phyloP scores from a whole-genome alignment of 2,888 invertebrate genomes.

The Selenia dentaria region DNA sequence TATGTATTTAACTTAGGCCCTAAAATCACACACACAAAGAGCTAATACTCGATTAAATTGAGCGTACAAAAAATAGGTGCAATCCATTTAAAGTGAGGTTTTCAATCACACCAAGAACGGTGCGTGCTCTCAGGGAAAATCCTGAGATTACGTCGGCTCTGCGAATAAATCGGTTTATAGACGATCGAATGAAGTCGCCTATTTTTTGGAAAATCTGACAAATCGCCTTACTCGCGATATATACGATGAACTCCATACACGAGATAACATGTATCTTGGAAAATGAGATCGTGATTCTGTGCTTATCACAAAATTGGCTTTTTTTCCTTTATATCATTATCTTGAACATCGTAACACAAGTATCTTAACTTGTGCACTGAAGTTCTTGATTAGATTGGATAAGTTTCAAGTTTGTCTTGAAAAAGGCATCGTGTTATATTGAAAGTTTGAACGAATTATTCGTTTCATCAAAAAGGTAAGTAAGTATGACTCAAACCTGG shows the following conservation, averaged over 20 bases:
- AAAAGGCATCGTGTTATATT: too few species aligned
- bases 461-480: too few species aligned
- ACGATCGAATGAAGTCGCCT: constrained; percentile 30
- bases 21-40: too few species aligned
- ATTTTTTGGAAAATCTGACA: constrained; percentile 33
- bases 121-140: constrained; percentile 42
- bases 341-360: background rate
- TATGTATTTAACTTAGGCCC: too few species aligned
- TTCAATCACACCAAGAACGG: constrained; percentile 40
- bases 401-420: background rate
- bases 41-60: constrained; percentile 2
- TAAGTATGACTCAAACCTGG: too few species aligned
- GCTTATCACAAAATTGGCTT: background rate
- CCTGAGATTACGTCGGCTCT: constrained; percentile 45
- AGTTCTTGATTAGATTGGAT: constrained; percentile 4
- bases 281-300: background rate
- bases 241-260: constrained; percentile 1
- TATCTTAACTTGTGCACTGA: background rate
- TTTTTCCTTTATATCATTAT: background rate
- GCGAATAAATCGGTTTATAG: constrained; percentile 41
- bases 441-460: too few species aligned
- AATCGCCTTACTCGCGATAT: constrained; percentile 26
- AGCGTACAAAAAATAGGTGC: constrained; percentile 18
- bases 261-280: constrained; percentile 1
- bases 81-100: constrained; percentile 26